Evolutionary conservation across 2,888 invertebrate genomes (phyloP).

Genomic region (Trachelus troglodyta): DNA sequence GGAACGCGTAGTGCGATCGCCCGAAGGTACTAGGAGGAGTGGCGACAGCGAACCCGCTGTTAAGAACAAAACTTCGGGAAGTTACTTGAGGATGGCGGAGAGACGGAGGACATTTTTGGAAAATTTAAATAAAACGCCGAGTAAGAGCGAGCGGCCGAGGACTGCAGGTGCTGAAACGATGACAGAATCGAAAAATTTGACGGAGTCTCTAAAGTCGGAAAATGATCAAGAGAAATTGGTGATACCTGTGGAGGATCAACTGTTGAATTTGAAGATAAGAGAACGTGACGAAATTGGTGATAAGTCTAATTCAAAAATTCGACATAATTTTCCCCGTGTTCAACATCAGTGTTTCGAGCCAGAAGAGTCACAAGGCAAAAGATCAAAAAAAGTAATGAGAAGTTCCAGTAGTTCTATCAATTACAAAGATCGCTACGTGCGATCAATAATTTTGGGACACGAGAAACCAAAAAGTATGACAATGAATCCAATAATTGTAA

Average conservation of each 20-base stretch:
- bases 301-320: background rate
- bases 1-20: background rate
- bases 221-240: background rate
- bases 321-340: background rate
- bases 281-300: background rate
- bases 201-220: background rate
- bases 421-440: background rate
- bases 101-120: slow-evolving; percentile 2
- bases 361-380: background rate
- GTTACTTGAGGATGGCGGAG: slow-evolving; percentile 9
- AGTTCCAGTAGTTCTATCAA: background rate
- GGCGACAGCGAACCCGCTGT: background rate
- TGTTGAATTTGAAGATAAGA: background rate
- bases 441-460: background rate
- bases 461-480: background rate
- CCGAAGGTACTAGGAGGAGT: background rate
- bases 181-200: background rate
- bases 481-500: background rate
- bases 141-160: background rate
- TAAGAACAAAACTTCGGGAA: background rate
- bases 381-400: background rate
- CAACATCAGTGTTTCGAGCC: background rate
- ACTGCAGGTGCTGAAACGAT: background rate
- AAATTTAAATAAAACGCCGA: background rate
- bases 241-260: background rate